These are phyloP conservation scores for Diploscapter pachys DNA, from an alignment of 1,140 invertebrate species.

Conservation along the genomic window DNA sequence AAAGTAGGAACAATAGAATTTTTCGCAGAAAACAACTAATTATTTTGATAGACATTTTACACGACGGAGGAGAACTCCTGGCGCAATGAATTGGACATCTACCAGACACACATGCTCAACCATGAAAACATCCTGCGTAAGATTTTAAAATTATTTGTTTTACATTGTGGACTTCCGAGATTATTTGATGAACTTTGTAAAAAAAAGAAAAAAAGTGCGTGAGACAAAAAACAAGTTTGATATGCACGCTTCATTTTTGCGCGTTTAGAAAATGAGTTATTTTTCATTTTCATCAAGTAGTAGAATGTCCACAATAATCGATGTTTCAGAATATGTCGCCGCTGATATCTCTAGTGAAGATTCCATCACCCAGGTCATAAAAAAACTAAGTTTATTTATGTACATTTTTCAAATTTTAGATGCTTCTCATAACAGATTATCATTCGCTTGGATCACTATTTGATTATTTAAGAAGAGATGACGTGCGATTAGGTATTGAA, in stretches of 20 bases:
- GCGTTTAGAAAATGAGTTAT: too few relatives aligned
- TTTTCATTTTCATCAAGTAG: too few relatives aligned
- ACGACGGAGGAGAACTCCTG: constrained; percentile 82
- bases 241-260: too few relatives aligned
- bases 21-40: too few relatives aligned
- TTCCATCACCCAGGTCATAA: constrained; percentile 66
- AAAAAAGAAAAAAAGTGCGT: not conserved
- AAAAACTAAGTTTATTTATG: too few relatives aligned
- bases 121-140: constrained; percentile 87
- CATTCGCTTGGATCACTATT: constrained; percentile 82
- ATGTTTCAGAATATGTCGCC: constrained; percentile 69
- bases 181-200: not conserved
- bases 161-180: too few relatives aligned
- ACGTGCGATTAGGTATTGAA: constrained; percentile 44
- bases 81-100: constrained; percentile 85
- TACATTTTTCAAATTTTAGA: constrained; percentile 44
- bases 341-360: constrained; percentile 68
- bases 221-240: not conserved
- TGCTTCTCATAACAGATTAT: constrained; percentile 84
- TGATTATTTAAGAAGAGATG: constrained; percentile 68
- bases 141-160: not conserved
- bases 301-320: not conserved
- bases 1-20: constrained; percentile 56
- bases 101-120: constrained; percentile 82
- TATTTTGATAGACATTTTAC: constrained; percentile 68